phyloP scores from a whole-genome alignment of 1,140 invertebrate species.

The Copidosoma floridanum region DNA sequence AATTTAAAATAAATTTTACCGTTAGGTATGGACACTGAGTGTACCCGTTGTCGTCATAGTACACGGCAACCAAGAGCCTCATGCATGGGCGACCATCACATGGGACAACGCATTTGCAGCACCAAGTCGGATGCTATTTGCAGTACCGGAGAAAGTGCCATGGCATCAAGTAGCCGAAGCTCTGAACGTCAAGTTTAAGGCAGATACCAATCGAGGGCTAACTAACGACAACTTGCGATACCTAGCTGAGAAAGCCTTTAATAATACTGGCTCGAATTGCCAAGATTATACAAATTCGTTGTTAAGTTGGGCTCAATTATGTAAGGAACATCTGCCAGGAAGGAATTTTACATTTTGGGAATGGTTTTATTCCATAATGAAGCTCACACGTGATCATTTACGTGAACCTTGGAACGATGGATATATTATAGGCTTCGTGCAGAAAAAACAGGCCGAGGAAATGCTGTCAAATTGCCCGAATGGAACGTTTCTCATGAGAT shows the following conservation, averaged over 20 bases:
- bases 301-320: constrained; percentile 89
- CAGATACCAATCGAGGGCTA: constrained; percentile 76
- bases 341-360: constrained; percentile 97
- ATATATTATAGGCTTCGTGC: constrained; percentile 88
- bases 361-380: constrained; percentile 97
- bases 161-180: constrained; percentile 88
- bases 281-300: constrained; percentile 58
- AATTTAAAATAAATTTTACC: too few relatives aligned
- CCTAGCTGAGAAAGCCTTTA: constrained; percentile 87
- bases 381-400: constrained; percentile 91
- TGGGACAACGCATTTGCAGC: constrained; percentile 98
- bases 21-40: constrained; percentile 82
- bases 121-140: constrained; percentile 83
- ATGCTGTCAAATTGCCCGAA: constrained; percentile 72
- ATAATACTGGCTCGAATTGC: constrained; percentile 50
- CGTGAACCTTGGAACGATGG: constrained; percentile 87
- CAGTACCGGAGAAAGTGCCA: constrained; percentile 83
- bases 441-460: constrained; percentile 86
- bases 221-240: constrained; percentile 85
- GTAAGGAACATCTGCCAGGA: constrained; percentile 88
- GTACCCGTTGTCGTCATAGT: constrained; percentile 97
- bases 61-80: constrained; percentile 96
- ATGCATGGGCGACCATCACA: constrained; percentile 94
- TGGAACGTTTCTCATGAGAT: constrained; percentile 91
- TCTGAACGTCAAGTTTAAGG: constrained; percentile 84